Evolutionary conservation across 2,797 vertebrate species (phyloP).

Genomic region (Megalops cyprinoides): DNA sequence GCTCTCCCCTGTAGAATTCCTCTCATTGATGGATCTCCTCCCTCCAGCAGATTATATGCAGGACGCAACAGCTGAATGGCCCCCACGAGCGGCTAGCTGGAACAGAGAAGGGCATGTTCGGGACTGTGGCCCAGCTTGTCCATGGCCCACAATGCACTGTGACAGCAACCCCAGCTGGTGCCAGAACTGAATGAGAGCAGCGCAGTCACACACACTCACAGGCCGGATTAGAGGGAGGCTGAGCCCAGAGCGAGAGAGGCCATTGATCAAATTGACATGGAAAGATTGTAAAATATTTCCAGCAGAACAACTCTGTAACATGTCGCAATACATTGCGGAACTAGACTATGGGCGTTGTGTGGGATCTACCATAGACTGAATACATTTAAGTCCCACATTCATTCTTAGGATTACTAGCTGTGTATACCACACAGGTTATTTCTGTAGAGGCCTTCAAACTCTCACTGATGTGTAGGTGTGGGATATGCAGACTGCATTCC

Average conservation of each 20-base stretch:
- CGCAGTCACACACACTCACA: background rate
- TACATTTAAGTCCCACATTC: background rate
- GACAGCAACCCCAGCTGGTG: background rate
- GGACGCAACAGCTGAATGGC: slow-evolving; percentile 1
- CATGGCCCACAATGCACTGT: slow-evolving; percentile 9
- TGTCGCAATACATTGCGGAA: background rate
- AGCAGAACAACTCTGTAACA: no score
- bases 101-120: background rate
- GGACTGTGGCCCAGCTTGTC: background rate
- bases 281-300: no score
- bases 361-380: background rate
- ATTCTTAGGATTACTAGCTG: background rate
- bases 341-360: background rate
- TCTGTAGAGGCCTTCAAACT: background rate
- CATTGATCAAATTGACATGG: background rate
- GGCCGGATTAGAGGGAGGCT: background rate
- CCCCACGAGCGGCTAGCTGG: background rate
- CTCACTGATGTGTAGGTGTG: no score
- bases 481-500: no score
- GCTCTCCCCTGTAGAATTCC: background rate
- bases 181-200: background rate
- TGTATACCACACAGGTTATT: no score
- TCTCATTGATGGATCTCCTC: slow-evolving; percentile 5
- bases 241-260: background rate
- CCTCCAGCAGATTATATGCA: background rate